phyloP scores from a whole-genome alignment of 2,797 vertebrate genomes.

The Crocodylus rhombifer region DNA sequence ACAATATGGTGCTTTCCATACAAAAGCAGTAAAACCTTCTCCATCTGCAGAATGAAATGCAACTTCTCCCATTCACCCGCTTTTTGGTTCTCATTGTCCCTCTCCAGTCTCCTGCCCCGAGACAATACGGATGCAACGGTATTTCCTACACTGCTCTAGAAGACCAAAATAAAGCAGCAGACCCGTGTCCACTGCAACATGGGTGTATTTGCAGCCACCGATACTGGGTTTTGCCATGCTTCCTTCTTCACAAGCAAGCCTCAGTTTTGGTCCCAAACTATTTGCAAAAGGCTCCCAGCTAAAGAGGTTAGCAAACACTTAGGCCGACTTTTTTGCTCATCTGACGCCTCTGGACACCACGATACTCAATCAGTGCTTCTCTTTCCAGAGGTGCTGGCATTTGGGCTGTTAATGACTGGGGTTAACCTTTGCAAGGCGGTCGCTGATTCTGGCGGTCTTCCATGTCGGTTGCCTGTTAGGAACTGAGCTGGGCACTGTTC shows the following conservation, averaged over 20 bases:
- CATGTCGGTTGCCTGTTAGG: background rate
- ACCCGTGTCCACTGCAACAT: background rate
- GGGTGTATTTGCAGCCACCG: background rate
- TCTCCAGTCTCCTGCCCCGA: background rate
- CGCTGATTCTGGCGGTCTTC: background rate
- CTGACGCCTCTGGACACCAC: background rate
- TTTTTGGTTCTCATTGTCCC: background rate
- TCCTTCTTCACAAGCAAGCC: background rate
- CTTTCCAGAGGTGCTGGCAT: background rate
- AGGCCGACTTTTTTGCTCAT: background rate
- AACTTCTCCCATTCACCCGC: accelerated
- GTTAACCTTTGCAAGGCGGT: background rate
- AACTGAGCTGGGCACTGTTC: background rate
- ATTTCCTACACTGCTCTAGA: background rate
- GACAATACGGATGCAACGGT: background rate
- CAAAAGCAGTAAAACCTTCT: background rate
- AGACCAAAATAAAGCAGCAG: background rate
- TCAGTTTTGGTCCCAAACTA: background rate
- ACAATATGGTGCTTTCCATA: background rate
- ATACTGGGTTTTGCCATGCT: background rate
- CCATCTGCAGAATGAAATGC: background rate
- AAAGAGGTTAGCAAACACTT: accelerated
- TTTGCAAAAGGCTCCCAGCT: accelerated
- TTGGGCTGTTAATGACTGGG: background rate
- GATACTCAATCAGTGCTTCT: background rate